Evolutionary conservation across 2,888 invertebrate species (phyloP).

Genomic region (Noctua fimbriata): DNA sequence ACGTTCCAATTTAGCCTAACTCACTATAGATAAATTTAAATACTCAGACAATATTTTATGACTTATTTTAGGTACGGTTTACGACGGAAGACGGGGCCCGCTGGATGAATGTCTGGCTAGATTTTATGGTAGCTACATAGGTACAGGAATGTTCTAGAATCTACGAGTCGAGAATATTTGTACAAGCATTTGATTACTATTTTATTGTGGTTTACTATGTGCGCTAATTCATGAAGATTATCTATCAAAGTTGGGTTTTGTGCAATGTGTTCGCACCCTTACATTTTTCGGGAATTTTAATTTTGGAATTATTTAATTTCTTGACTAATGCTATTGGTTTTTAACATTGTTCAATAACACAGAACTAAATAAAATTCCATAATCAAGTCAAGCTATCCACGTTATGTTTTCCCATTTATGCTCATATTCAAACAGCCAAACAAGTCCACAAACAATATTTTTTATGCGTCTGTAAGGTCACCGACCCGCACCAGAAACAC

Average conservation of each 20-base stretch:
- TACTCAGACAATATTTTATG: slow-evolving; percentile 89
- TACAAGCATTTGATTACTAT: slow-evolving; percentile 67
- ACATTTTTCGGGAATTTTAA: not conserved
- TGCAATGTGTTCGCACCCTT: slow-evolving; percentile 19
- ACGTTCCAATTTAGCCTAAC: slow-evolving; percentile 75
- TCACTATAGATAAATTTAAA: slow-evolving; percentile 87
- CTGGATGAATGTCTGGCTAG: slow-evolving; percentile 85
- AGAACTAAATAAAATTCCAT: not conserved
- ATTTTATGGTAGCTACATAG: slow-evolving; percentile 80
- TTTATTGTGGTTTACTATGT: slow-evolving; percentile 60
- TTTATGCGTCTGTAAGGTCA: slow-evolving; percentile 38
- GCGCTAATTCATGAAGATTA: not conserved
- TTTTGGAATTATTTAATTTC: not conserved
- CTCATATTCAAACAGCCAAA: slow-evolving; percentile 16
- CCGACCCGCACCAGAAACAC: slow-evolving; percentile 53
- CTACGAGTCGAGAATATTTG: slow-evolving; percentile 66
- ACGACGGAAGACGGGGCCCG: slow-evolving; percentile 85
- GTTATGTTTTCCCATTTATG: slow-evolving; percentile 1
- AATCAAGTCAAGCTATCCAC: not conserved
- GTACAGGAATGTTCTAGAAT: slow-evolving; percentile 71
- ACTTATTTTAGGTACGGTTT: slow-evolving; percentile 89
- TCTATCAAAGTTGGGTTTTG: slow-evolving; percentile 7
- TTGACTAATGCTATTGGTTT: not conserved
- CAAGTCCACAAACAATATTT: slow-evolving; percentile 27
- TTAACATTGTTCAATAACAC: not conserved